A percentile compares a stretch with the other conserved stretches of the same genome.
Conservation (phyloP, 2,888 invertebrate genomes). For the Agrochola lota region DNA sequence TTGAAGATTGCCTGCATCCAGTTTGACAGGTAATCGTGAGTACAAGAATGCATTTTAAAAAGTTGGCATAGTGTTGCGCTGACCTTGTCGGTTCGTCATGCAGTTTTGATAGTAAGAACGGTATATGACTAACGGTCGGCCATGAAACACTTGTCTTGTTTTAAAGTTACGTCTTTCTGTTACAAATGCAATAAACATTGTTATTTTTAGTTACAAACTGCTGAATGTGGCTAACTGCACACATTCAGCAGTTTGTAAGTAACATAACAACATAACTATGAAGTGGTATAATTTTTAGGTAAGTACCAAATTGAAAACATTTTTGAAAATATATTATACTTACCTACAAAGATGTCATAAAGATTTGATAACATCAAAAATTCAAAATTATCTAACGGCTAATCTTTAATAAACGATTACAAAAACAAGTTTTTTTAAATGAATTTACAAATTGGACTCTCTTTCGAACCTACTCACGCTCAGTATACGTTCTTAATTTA, state of each 20-base stretch:
- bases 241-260: too few relatives aligned
- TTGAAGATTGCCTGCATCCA: slow-evolving; percentile 8
- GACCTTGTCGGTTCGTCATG: slow-evolving; percentile 62
- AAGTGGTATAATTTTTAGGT: neutral
- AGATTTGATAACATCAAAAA: neutral
- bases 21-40: slow-evolving; percentile 9
- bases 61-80: slow-evolving; percentile 58
- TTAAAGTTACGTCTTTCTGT: slow-evolving; percentile 34
- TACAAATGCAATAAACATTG: slow-evolving; percentile 34
- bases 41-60: slow-evolving; percentile 61
- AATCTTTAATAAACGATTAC: slow-evolving; percentile 2
- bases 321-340: neutral
- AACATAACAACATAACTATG: neutral
- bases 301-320: neutral
- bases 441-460: neutral
- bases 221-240: neutral
- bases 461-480: neutral
- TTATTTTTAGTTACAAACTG: slow-evolving; percentile 15
- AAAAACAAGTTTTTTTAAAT: neutral
- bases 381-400: slow-evolving; percentile 2
- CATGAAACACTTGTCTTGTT: slow-evolving; percentile 54
- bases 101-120: slow-evolving; percentile 59
- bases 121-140: slow-evolving; percentile 46
- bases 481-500: slow-evolving; percentile 13
- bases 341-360: neutral